Conservation (phyloP, 2,797 vertebrate genomes). For the Sebastes minor region DNA sequence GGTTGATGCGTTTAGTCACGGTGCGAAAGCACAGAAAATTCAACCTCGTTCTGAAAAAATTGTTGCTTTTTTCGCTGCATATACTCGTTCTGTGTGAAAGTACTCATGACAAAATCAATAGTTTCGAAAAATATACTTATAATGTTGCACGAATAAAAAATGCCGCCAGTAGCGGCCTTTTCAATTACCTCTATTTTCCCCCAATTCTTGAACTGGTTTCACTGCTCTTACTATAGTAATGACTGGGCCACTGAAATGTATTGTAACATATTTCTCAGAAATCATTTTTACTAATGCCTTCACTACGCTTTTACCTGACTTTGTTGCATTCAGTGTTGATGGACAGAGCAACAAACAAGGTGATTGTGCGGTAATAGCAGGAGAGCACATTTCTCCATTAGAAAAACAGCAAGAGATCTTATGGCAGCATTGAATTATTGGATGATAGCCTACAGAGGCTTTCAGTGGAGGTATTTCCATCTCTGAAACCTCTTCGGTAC, state of each 20-base stretch:
- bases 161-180: not conserved
- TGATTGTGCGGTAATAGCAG: slow-evolving; percentile 19
- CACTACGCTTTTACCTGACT: not conserved
- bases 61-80: too few species aligned
- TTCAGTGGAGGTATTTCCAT: slow-evolving; percentile 5
- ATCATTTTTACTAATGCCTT: not conserved
- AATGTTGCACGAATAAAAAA: too few species aligned
- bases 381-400: not conserved
- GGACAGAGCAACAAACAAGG: slow-evolving; percentile 26
- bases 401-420: slow-evolving; percentile 4
- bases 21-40: too few species aligned
- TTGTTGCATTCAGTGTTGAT: not conserved
- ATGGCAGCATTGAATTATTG: slow-evolving; percentile 5
- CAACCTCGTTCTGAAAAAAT: too few species aligned
- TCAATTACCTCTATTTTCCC: not conserved
- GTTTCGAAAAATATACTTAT: too few species aligned
- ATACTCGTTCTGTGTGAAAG: too few species aligned
- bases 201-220: not conserved
- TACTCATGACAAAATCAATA: too few species aligned
- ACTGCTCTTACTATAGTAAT: not conserved
- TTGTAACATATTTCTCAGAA: not conserved
- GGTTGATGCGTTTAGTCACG: too few species aligned
- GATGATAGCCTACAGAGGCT: not conserved
- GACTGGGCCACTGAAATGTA: not conserved
- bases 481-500: not conserved